Conservation (phyloP, 2,888 invertebrate species). For the Tiliacea citrago region DNA sequence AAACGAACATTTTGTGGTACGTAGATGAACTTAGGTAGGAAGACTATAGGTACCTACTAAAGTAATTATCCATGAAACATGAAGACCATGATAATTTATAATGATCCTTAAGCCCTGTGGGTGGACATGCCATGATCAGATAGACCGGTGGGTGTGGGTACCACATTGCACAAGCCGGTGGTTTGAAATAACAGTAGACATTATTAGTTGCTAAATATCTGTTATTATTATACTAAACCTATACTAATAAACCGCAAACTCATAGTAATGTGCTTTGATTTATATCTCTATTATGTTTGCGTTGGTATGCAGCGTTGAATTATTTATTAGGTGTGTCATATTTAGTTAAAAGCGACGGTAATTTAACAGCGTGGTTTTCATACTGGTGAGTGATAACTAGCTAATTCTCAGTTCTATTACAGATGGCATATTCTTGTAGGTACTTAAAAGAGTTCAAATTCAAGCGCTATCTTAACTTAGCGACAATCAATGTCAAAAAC, state of each 20-base stretch:
- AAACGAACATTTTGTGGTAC: too few species aligned
- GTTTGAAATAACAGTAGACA: neutral
- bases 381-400: neutral
- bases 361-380: neutral
- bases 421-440: neutral
- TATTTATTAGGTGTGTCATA: constrained; percentile 23
- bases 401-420: too few species aligned
- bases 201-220: constrained; percentile 14
- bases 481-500: too few species aligned
- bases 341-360: constrained; percentile 9
- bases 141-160: constrained; percentile 32
- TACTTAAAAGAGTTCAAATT: neutral
- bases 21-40: too few species aligned
- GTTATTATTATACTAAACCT: constrained; percentile 1
- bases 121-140: constrained; percentile 11
- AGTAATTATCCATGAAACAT: neutral
- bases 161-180: constrained; percentile 8
- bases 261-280: constrained; percentile 18
- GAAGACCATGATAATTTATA: constrained; percentile 15
- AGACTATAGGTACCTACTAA: too few species aligned
- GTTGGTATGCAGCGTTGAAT: constrained; percentile 24
- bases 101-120: constrained; percentile 6
- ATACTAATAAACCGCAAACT: constrained; percentile 12
- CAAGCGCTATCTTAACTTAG: too few species aligned
- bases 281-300: constrained; percentile 35